Evolutionary conservation across 2,797 vertebrate species (phyloP).

Genomic region (Myripristis jacobus): DNA sequence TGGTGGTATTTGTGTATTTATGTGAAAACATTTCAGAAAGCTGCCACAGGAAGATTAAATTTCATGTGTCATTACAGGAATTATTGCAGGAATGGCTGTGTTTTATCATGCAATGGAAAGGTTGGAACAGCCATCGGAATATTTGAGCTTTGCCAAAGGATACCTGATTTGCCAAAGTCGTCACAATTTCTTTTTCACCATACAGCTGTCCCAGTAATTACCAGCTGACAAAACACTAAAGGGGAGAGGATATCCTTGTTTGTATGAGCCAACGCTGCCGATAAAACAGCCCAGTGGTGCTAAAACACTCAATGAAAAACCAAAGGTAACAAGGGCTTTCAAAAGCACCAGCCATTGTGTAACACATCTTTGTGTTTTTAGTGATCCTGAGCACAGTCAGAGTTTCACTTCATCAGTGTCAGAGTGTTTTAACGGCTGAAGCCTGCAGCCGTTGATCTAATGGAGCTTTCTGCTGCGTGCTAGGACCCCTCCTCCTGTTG

Average conservation of each 20-base stretch:
- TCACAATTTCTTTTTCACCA: constrained; percentile 8
- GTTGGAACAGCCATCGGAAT: constrained; percentile 24
- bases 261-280: constrained; percentile 47
- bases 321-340: constrained; percentile 15
- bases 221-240: constrained; percentile 43
- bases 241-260: constrained; percentile 64
- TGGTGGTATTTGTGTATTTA: constrained; percentile 9
- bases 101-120: constrained; percentile 19
- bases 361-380: constrained; percentile 52
- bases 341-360: constrained; percentile 34
- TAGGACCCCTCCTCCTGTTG: constrained; percentile 49
- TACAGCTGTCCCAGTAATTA: constrained; percentile 33
- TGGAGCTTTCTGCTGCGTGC: constrained; percentile 51
- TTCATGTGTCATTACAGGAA: constrained; percentile 28
- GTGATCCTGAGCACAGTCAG: constrained; percentile 42
- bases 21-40: constrained; percentile 35
- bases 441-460: constrained; percentile 63
- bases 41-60: background rate
- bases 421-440: constrained; percentile 53
- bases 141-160: constrained; percentile 33
- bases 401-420: constrained; percentile 64
- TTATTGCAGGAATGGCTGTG: constrained; percentile 15
- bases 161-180: constrained; percentile 19
- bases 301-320: constrained; percentile 38
- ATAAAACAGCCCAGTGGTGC: constrained; percentile 37